These are phyloP conservation scores for Andrena chrysosceles DNA, from an alignment of 2,888 invertebrate genomes.

Conservation along the genomic window DNA sequence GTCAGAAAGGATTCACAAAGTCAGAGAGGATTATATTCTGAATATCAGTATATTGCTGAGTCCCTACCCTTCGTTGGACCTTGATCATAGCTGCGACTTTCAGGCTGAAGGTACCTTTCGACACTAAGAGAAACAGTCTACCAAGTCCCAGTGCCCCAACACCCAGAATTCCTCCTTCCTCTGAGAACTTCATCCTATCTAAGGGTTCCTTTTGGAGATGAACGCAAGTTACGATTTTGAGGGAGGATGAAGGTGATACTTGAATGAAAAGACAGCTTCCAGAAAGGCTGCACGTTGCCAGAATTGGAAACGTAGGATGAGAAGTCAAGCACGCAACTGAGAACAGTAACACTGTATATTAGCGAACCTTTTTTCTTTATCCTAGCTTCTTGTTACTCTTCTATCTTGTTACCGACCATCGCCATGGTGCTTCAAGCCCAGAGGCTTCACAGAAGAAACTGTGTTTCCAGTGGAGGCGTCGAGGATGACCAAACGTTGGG, in stretches of 20 bases:
- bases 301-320: constrained; percentile 28
- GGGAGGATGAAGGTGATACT: constrained; percentile 30
- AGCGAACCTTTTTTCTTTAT: neutral
- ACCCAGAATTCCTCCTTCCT: constrained; percentile 65
- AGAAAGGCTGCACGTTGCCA: constrained; percentile 28
- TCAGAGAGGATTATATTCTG: neutral
- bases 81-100: neutral
- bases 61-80: neutral
- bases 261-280: constrained; percentile 75
- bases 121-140: constrained; percentile 69
- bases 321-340: constrained; percentile 11
- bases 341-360: neutral
- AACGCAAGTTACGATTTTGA: constrained; percentile 61
- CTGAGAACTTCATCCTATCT: constrained; percentile 75
- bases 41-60: neutral
- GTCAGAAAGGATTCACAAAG: neutral
- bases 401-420: constrained; percentile 62
- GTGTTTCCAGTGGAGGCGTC: constrained; percentile 65
- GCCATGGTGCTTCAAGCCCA: constrained; percentile 69
- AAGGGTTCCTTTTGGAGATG: constrained; percentile 70
- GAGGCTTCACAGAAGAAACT: neutral
- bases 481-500: constrained; percentile 67
- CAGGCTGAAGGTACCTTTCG: too few relatives aligned
- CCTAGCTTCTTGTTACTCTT: neutral
- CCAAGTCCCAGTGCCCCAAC: constrained; percentile 55